These are phyloP conservation scores for Chaunax sp. DNA, from an alignment of 2,797 vertebrate genomes.

Conservation along the genomic window DNA sequence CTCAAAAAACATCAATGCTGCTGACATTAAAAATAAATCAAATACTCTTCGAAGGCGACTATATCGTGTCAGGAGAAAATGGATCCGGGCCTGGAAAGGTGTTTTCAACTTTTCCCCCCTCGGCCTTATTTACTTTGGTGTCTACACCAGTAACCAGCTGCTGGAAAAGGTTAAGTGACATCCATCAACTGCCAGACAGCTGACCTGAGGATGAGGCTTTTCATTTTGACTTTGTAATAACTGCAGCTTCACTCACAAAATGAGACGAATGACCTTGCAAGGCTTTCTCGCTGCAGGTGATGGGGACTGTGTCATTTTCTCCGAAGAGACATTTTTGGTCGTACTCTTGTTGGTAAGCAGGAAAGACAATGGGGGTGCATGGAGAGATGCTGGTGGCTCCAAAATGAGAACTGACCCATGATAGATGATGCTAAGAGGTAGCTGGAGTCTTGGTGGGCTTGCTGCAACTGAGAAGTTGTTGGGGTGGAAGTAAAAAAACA, in stretches of 20 bases:
- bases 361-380: background rate
- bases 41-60: constrained; percentile 37
- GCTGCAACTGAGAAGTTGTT: constrained; percentile 49
- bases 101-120: constrained; percentile 48
- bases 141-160: constrained; percentile 70
- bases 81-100: constrained; percentile 34
- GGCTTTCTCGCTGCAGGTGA: constrained; percentile 59
- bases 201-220: constrained; percentile 75
- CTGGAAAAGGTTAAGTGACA: constrained; percentile 76
- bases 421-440: constrained; percentile 22
- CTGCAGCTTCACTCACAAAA: constrained; percentile 69
- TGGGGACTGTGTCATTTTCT: constrained; percentile 56
- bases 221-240: constrained; percentile 81
- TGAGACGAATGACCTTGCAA: constrained; percentile 78
- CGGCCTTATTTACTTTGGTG: constrained; percentile 65
- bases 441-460: constrained; percentile 36
- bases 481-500: constrained; percentile 67
- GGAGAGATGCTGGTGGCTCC: background rate
- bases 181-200: constrained; percentile 76
- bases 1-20: constrained; percentile 60
- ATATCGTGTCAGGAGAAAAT: constrained; percentile 42
- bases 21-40: constrained; percentile 70
- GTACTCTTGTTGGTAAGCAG: constrained; percentile 11
- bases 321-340: constrained; percentile 4
- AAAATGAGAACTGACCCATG: constrained; percentile 4